phyloP scores from a whole-genome alignment of 2,888 invertebrate species.

The Chrysolina oricalcia region DNA sequence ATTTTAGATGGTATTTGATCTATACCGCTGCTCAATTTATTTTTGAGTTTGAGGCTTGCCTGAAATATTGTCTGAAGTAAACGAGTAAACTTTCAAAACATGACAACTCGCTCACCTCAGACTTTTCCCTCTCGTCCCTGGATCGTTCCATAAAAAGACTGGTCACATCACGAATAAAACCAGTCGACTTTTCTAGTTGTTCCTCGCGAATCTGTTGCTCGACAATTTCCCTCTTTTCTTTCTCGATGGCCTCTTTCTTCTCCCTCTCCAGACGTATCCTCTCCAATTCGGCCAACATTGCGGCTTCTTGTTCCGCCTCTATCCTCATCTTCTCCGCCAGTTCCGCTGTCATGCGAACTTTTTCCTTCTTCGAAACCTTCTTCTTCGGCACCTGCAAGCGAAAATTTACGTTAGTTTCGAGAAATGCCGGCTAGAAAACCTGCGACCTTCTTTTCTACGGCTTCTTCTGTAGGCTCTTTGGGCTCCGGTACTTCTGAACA shows the following conservation, averaged over 20 bases:
- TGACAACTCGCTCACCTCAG: constrained; percentile 47
- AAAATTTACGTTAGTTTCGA: not conserved
- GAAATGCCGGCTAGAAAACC: constrained; percentile 15
- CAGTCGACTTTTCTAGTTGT: constrained; percentile 60
- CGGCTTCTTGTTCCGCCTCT: constrained; percentile 57
- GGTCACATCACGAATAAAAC: constrained; percentile 32
- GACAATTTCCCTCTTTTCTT: constrained; percentile 66
- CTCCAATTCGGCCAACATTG: constrained; percentile 54
- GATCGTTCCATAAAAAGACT: constrained; percentile 21
- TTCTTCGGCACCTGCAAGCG: constrained; percentile 50
- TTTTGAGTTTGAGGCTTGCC: too few species aligned
- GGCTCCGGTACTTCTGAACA: not conserved
- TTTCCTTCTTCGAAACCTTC: constrained; percentile 60
- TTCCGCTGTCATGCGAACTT: constrained; percentile 62
- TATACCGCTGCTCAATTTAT: too few species aligned
- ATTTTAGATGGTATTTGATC: too few species aligned
- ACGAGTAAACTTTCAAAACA: too few species aligned
- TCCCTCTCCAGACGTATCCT: constrained; percentile 61
- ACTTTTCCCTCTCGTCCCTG: constrained; percentile 27
- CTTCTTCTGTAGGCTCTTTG: not conserved
- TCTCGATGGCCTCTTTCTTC: constrained; percentile 61
- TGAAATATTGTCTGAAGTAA: too few species aligned
- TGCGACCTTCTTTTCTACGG: constrained; percentile 17
- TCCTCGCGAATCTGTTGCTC: constrained; percentile 64
- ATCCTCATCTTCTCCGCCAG: constrained; percentile 55